Conservation (phyloP, 2,888 invertebrate species). For the Microplitis deprimator region DNA sequence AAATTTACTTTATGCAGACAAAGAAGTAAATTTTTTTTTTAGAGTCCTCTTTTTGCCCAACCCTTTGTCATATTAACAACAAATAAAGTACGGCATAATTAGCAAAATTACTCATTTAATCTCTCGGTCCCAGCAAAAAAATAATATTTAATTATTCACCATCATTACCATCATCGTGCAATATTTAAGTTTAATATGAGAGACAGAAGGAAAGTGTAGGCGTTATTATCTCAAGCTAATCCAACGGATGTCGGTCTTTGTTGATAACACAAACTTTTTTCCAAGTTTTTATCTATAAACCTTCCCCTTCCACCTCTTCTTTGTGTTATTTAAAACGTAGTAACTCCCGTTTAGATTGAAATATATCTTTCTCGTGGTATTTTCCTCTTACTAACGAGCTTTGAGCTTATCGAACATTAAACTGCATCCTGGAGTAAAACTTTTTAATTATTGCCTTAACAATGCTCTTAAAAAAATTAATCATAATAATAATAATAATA, state of each 20-base stretch:
- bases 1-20: no score
- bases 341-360: conserved; percentile 45
- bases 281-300: conserved; percentile 65
- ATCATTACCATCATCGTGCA: conserved; percentile 35
- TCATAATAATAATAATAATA: not conserved
- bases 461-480: conserved; percentile 12
- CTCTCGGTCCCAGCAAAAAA: not conserved
- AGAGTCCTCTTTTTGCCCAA: no score
- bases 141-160: not conserved
- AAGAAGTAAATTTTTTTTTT: no score
- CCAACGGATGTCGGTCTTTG: conserved; percentile 70
- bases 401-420: conserved; percentile 40
- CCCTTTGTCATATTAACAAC: no score
- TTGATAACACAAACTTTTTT: conserved; percentile 63
- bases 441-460: not conserved
- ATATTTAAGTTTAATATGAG: conserved; percentile 30
- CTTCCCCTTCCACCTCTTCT: conserved; percentile 40
- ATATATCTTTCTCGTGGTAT: conserved; percentile 28
- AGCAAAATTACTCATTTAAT: no score
- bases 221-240: conserved; percentile 69
- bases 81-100: no score
- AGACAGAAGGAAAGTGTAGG: conserved; percentile 68
- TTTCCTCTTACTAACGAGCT: conserved; percentile 54
- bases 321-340: conserved; percentile 27
- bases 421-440: conserved; percentile 36